Conservation (phyloP, 2,888 invertebrate species). For the Himalopsyche tibetana region DNA sequence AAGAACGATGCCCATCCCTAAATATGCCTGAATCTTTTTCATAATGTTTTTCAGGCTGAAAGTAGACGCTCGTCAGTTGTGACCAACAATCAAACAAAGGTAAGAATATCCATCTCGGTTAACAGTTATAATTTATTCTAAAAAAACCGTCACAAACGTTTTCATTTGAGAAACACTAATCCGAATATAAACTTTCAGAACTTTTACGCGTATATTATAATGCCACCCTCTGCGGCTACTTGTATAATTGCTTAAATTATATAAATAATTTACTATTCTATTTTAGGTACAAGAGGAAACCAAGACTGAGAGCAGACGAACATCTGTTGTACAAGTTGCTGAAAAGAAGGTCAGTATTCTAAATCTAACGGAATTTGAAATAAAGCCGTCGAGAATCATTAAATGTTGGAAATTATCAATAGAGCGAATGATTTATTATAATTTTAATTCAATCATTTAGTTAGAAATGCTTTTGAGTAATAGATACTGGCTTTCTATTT, state of each 20-base stretch:
- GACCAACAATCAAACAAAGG: conserved; percentile 69
- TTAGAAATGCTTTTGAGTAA: not conserved
- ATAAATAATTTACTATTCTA: too few species aligned
- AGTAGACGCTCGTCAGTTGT: conserved; percentile 75
- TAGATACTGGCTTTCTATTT: not conserved
- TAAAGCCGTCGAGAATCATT: not conserved
- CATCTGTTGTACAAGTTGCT: conserved; percentile 68
- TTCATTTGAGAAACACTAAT: too few species aligned
- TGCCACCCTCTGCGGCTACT: too few species aligned
- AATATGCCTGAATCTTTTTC: conserved; percentile 32
- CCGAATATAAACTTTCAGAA: too few species aligned
- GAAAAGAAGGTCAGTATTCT: conserved; percentile 56
- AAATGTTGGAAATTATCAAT: too few species aligned
- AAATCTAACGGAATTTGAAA: not conserved
- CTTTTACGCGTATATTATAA: not conserved
- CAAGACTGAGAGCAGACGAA: conserved; percentile 70
- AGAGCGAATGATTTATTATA: not conserved
- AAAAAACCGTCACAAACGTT: too few species aligned
- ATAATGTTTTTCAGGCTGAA: conserved; percentile 68
- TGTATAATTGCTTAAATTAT: too few species aligned
- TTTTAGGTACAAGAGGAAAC: conserved; percentile 66
- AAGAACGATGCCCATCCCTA: not conserved
- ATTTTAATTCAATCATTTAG: not conserved
- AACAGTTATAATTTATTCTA: too few species aligned
- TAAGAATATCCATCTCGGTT: not conserved